phyloP scores from a whole-genome alignment of 2,797 vertebrate genomes.

The Spheniscus humboldti region DNA sequence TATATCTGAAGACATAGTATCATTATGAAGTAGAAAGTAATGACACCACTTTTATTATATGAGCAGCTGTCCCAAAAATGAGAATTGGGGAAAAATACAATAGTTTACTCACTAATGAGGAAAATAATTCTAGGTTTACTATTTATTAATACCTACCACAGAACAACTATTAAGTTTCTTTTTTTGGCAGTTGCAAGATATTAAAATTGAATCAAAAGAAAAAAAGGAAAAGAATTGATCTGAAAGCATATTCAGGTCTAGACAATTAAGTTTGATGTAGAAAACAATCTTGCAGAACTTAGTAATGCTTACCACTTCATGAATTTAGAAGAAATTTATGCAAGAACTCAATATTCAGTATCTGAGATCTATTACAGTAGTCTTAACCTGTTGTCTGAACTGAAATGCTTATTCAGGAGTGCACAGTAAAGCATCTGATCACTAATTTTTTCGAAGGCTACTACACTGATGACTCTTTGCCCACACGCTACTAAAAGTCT shows the following conservation, averaged over 20 bases:
- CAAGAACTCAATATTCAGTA: background rate
- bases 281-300: background rate
- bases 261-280: background rate
- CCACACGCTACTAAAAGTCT: background rate
- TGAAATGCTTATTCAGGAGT: background rate
- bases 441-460: background rate
- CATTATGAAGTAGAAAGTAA: background rate
- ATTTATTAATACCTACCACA: background rate
- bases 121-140: background rate
- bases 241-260: background rate
- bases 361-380: background rate
- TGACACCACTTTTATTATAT: background rate
- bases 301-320: background rate
- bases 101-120: background rate
- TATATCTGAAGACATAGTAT: background rate
- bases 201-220: background rate
- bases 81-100: background rate
- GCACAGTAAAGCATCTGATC: background rate
- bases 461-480: background rate
- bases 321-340: background rate
- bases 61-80: background rate
- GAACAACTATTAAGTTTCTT: background rate
- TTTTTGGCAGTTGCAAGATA: background rate
- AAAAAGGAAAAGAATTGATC: background rate
- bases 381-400: background rate